These are phyloP conservation scores for Autographa pulchrina DNA, from an alignment of 2,888 invertebrate species.

Conservation along the genomic window DNA sequence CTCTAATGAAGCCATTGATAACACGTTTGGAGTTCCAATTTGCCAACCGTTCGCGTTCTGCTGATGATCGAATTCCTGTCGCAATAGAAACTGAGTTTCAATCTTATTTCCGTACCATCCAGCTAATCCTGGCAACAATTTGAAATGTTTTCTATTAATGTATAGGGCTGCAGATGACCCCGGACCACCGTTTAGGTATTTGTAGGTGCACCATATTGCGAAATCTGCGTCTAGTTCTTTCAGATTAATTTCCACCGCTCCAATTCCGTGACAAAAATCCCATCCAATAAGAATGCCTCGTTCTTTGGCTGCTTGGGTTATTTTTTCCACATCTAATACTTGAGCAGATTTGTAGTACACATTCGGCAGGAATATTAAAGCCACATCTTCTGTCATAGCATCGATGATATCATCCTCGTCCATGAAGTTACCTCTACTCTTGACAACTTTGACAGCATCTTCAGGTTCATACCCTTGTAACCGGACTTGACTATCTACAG, in stretches of 20 bases:
- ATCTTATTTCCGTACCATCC: constrained; percentile 81
- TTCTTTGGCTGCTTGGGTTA: constrained; percentile 75
- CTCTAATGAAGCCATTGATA: constrained; percentile 80
- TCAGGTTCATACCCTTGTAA: constrained; percentile 75
- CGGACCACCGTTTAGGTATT: constrained; percentile 83
- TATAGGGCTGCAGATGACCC: constrained; percentile 77
- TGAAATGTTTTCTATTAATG: constrained; percentile 79
- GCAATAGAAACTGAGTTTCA: constrained; percentile 75
- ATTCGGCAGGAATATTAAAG: constrained; percentile 73
- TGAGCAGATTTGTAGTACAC: constrained; percentile 81
- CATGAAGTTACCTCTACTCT: constrained; percentile 69
- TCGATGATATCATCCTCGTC: constrained; percentile 76
- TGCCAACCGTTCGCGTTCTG: constrained; percentile 80
- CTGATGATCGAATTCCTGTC: constrained; percentile 80
- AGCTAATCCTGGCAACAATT: constrained; percentile 73
- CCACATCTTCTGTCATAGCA: constrained; percentile 81
- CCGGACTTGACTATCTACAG: constrained; percentile 80
- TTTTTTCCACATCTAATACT: constrained; percentile 76
- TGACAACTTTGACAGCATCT: constrained; percentile 79
- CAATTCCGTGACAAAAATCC: constrained; percentile 81
- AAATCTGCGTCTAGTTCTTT: constrained; percentile 79
- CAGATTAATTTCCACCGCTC: constrained; percentile 76
- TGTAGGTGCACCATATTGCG: constrained; percentile 84
- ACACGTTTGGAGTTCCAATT: constrained; percentile 75
- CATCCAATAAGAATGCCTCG: constrained; percentile 78